phyloP scores from a whole-genome alignment of 2,797 vertebrate species.

The Picus viridis region DNA sequence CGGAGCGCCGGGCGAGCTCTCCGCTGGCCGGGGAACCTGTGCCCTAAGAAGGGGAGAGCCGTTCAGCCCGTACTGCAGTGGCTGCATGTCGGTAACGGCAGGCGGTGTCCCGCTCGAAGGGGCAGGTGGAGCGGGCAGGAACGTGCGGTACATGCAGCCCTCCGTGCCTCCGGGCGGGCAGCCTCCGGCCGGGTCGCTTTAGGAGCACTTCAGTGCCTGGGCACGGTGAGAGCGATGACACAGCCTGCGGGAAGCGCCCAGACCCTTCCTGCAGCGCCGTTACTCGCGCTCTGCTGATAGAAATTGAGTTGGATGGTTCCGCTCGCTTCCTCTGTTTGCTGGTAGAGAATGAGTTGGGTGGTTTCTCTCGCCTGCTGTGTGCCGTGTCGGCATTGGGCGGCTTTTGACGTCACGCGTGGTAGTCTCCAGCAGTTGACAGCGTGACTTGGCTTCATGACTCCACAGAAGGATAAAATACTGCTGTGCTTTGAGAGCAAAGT shows the following conservation, averaged over 20 bases:
- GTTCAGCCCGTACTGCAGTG: neutral
- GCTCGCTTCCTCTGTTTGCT: accelerated
- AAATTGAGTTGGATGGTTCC: neutral
- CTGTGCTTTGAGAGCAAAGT: neutral
- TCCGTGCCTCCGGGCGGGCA: neutral
- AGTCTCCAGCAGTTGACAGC: neutral
- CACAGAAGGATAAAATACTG: accelerated
- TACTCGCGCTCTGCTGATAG: accelerated
- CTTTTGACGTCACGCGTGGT: neutral
- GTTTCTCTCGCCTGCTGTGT: neutral
- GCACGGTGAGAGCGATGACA: neutral
- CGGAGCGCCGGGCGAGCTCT: too few relatives aligned
- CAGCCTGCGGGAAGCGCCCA: neutral
- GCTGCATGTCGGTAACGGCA: neutral
- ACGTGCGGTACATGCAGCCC: neutral
- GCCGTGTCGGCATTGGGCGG: accelerated
- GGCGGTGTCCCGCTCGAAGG: neutral
- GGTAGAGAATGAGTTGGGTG: neutral
- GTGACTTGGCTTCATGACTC: neutral
- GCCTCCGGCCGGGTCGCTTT: neutral
- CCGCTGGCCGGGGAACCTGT: neutral
- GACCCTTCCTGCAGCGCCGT: neutral
- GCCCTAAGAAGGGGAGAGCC: too few relatives aligned
- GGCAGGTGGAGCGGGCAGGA: neutral
- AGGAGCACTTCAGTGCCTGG: neutral